These are phyloP conservation scores for Cranoglanis bouderius DNA, from an alignment of 2,113 vertebrate genomes.

Conservation along the genomic window DNA sequence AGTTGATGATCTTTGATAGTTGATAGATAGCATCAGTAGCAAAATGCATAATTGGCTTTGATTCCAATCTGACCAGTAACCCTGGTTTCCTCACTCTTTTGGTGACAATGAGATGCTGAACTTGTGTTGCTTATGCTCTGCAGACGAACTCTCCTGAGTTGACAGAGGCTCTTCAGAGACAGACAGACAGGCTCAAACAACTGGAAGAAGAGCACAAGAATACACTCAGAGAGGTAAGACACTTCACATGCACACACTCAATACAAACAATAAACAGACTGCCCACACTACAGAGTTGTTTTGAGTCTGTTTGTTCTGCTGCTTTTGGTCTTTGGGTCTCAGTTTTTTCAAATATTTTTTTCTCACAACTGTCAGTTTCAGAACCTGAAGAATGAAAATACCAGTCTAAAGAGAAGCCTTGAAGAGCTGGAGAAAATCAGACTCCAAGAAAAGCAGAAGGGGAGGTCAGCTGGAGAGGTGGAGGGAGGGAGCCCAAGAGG, in stretches of 20 bases:
- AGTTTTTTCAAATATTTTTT: slow-evolving; percentile 38
- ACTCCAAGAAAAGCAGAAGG: slow-evolving; percentile 43
- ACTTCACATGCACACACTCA: slow-evolving; percentile 6
- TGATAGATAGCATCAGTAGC: not conserved
- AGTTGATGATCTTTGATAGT: not conserved
- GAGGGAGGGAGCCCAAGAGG: slow-evolving; percentile 59
- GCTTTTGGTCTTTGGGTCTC: slow-evolving; percentile 30
- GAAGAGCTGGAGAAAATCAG: slow-evolving; percentile 62
- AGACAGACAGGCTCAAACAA: slow-evolving; percentile 51
- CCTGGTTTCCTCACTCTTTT: not conserved
- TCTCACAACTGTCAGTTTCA: slow-evolving; percentile 66
- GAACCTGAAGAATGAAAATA: slow-evolving; percentile 75
- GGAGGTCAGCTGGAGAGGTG: slow-evolving; percentile 43
- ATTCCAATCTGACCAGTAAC: not conserved
- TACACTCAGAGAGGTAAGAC: slow-evolving; percentile 69
- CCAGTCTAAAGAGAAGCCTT: slow-evolving; percentile 64
- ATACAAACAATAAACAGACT: slow-evolving; percentile 1
- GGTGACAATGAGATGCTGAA: slow-evolving; percentile 23
- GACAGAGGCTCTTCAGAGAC: slow-evolving; percentile 64
- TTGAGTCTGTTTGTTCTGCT: slow-evolving; percentile 14
- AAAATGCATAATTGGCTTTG: slow-evolving; percentile 11
- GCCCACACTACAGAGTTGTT: slow-evolving; percentile 24
- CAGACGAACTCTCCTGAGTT: slow-evolving; percentile 63
- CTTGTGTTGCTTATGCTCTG: slow-evolving; percentile 26
- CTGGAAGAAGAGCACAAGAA: slow-evolving; percentile 67